Evolutionary conservation across 2,888 invertebrate species (phyloP).

Genomic region (Aporophyla lueneburgensis): DNA sequence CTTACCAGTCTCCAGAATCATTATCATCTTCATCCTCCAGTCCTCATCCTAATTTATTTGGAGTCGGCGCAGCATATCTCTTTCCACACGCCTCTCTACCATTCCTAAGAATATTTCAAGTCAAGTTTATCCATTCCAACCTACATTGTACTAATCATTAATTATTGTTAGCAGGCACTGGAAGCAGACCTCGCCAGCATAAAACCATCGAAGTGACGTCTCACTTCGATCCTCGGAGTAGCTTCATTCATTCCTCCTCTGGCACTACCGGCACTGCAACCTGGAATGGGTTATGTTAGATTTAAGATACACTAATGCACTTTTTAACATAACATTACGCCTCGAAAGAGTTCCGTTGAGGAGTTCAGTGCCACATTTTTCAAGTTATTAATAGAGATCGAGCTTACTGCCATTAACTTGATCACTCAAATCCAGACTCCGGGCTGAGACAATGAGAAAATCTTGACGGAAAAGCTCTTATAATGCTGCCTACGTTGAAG

Average conservation of each 20-base stretch:
- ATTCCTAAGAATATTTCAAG: background rate
- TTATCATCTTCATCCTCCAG: too few relatives aligned
- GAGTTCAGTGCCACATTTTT: background rate
- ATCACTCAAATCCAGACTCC: too few relatives aligned
- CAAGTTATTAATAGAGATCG: too few relatives aligned
- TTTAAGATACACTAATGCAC: conserved; percentile 19
- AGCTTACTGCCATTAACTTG: too few relatives aligned
- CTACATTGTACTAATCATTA: conserved; percentile 27
- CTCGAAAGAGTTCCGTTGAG: background rate
- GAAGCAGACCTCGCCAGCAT: conserved; percentile 70
- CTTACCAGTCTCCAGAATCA: background rate
- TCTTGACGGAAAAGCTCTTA: too few relatives aligned
- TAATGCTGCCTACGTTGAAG: too few relatives aligned
- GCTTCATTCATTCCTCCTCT: conserved; percentile 7
- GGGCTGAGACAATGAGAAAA: too few relatives aligned
- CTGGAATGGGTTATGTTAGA: background rate
- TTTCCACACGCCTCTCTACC: background rate
- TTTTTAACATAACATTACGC: background rate
- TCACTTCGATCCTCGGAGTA: conserved; percentile 4
- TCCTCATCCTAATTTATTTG: background rate
- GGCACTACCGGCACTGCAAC: conserved; percentile 3
- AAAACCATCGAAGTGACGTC: conserved; percentile 25
- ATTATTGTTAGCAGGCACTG: conserved; percentile 66
- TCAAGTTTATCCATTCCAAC: background rate
- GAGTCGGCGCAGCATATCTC: background rate